A percentile compares a stretch with the other conserved stretches of the same genome.
These are phyloP conservation scores for Melanargia galathea DNA, from an alignment of 2,888 invertebrate genomes.

Conservation along the genomic window DNA sequence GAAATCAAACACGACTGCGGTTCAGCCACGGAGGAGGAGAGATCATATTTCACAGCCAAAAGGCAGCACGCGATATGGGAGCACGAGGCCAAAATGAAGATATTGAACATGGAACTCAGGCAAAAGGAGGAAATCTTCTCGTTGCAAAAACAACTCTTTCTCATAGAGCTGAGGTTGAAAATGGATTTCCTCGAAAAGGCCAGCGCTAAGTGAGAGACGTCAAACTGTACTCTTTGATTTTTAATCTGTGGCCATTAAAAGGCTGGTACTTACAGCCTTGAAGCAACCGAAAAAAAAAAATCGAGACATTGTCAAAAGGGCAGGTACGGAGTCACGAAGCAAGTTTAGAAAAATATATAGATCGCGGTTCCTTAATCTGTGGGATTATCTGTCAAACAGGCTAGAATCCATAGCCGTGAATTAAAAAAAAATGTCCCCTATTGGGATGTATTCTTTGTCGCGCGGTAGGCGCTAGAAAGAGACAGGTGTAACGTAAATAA, in stretches of 20 bases:
- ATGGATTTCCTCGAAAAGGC: conserved; percentile 80
- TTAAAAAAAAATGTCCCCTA: conserved; percentile 13
- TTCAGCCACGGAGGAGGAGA: conserved; percentile 67
- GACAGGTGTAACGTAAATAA: conserved; percentile 13
- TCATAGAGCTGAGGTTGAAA: conserved; percentile 75
- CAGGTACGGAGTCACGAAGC: background rate
- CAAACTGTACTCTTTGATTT: background rate
- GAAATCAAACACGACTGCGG: conserved; percentile 60
- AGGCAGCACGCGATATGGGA: conserved; percentile 77
- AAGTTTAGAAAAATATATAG: background rate
- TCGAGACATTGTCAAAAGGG: background rate
- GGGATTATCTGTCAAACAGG: background rate
- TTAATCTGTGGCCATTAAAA: background rate
- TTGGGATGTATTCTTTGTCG: conserved; percentile 23
- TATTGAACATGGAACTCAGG: conserved; percentile 72
- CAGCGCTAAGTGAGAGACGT: conserved; percentile 63
- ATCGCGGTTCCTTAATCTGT: background rate
- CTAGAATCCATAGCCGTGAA: background rate
- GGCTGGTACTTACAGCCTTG: background rate
- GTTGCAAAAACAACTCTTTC: conserved; percentile 75
- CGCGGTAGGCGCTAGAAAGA: conserved; percentile 18
- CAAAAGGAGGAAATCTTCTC: conserved; percentile 80
- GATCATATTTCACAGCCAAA: conserved; percentile 72
- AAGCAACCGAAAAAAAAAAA: background rate
- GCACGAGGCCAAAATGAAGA: conserved; percentile 79